A percentile compares a stretch with the other conserved stretches of the same genome.
phyloP scores from a whole-genome alignment of 2,113 vertebrate genomes.

The Heliornis fulica region DNA sequence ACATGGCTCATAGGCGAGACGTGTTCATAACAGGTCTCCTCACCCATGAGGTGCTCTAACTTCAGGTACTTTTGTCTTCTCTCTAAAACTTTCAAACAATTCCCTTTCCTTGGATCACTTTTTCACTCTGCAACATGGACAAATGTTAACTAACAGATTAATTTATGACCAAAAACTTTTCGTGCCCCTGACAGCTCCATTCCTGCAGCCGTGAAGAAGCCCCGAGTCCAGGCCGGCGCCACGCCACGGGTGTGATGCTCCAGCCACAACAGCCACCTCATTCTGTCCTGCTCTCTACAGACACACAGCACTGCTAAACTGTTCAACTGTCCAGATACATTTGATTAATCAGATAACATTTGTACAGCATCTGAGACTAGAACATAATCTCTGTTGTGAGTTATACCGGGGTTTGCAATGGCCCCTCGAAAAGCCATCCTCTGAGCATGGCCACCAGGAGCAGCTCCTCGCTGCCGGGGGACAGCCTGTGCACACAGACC shows the following conservation, averaged over 20 bases:
- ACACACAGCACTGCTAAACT: not conserved
- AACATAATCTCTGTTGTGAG: not conserved
- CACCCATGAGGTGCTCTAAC: not conserved
- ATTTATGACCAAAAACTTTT: not conserved
- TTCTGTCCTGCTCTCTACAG: not conserved
- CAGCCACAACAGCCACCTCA: not conserved
- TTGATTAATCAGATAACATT: not conserved
- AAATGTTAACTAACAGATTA: not conserved
- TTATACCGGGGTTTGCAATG: not conserved
- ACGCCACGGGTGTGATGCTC: rapidly evolving
- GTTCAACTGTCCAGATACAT: not conserved
- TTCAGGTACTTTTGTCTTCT: not conserved
- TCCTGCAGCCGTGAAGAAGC: not conserved
- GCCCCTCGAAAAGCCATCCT: not conserved
- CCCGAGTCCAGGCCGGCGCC: rapidly evolving
- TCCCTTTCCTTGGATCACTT: not conserved
- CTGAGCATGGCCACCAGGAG: not conserved
- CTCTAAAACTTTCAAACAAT: not conserved
- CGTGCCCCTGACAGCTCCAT: rapidly evolving
- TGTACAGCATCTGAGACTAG: too few species aligned
- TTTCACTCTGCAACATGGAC: not conserved
- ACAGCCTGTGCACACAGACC: not conserved
- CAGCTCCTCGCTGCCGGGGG: not conserved
- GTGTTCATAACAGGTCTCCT: not conserved
- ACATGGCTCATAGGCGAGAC: not conserved